Evolutionary conservation across 2,888 invertebrate genomes (phyloP).

Genomic region (Trachelus tabidus): DNA sequence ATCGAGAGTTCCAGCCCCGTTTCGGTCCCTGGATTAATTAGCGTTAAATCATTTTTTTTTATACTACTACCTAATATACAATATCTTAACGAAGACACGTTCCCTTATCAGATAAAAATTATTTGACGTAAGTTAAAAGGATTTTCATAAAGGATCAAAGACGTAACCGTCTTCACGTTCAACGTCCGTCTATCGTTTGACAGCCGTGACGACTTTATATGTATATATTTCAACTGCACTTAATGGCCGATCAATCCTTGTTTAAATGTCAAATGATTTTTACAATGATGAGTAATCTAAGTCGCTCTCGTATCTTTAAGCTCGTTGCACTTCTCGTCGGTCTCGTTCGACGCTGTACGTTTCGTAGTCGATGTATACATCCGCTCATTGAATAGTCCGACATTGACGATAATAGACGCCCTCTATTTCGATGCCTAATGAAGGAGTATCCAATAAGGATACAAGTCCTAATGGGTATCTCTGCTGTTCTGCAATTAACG

Average conservation of each 20-base stretch:
- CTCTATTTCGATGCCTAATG: neutral
- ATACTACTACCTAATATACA: neutral
- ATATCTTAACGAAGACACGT: neutral
- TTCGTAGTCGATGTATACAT: neutral
- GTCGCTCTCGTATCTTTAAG: neutral
- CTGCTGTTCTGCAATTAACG: constrained; percentile 1
- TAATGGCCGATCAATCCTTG: neutral
- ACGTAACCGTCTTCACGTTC: neutral
- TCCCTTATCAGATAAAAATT: neutral
- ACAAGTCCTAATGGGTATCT: neutral
- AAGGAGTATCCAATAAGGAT: neutral
- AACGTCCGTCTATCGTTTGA: neutral
- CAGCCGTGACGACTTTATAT: neutral
- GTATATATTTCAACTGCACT: neutral
- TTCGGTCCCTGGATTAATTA: neutral
- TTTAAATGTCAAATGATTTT: neutral
- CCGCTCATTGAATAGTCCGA: neutral
- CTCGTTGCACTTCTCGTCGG: neutral
- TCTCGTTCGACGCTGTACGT: neutral
- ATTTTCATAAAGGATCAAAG: neutral
- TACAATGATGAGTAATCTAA: neutral
- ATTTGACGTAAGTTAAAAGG: neutral
- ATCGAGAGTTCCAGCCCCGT: neutral
- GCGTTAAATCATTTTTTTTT: neutral
- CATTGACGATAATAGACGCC: neutral